Evolutionary conservation across 2,888 invertebrate genomes (phyloP), one percentile per base, ranked within the genome.

Genomic region (Chaetogeoica ovagalla): DNA sequence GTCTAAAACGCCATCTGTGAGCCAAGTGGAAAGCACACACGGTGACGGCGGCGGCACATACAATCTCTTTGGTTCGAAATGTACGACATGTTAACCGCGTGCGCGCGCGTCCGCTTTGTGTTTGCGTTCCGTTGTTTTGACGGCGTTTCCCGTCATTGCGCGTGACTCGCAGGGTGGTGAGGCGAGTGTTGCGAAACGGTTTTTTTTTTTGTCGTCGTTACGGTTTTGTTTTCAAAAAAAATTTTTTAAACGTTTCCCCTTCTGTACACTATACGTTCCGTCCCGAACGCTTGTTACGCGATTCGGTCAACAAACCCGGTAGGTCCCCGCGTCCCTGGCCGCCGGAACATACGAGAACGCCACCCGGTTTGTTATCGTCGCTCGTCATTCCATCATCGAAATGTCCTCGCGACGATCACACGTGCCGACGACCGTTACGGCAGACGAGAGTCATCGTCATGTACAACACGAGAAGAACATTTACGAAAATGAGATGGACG

Each of bases 101-200:
- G 63, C 70, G 48, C 48, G 13, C 3, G 55, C 13, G 62, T 62
- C 21, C 62, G 55, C 63, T 79, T 70, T 79, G 70, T 77, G 30
- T 77, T 77, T 48, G 6, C 7, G 21, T 43, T 66, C 13, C n/a
- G 70, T 79, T 77, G 77, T 77, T 77, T 70, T 77, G 77, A 70
- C 60, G 77, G 74, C n/a, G 68, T 37, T 66, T 7, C 13, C 17
- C 39, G 77, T 70, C 62, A 77, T 77, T 70, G 70, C 69, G 62
- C 62, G 55, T 30, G 43, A 30, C 13, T 17, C 13, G 9, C 55
- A 21, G 37, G 63, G n/a, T 17, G 60, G 7, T 13, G 8, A 19
- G 4, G 8, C 17, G 55, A 6, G 30, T 30, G 30, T 39, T 60
- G 43, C 19, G 7, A 37, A 48, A 19, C 55, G 19, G 19, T 55